Evolutionary conservation across 2,888 invertebrate genomes (phyloP).

Genomic region (Drosophila nigricruria): DNA sequence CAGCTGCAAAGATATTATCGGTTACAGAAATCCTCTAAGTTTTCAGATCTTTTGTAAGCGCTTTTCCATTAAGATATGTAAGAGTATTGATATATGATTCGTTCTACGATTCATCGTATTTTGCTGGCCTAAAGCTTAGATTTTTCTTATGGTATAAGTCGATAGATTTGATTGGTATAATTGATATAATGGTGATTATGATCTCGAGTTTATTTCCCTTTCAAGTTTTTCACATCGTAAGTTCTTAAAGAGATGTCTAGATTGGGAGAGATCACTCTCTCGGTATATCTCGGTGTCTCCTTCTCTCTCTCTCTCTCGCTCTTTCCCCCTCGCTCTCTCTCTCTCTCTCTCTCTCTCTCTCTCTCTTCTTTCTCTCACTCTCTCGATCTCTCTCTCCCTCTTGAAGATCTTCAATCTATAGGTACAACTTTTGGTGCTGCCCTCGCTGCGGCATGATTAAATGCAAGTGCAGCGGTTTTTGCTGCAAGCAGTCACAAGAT

Average conservation of each 20-base stretch:
- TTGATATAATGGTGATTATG: too few relatives aligned
- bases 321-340: not conserved
- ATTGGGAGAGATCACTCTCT: too few relatives aligned
- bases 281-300: not conserved
- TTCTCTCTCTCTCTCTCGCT: not conserved
- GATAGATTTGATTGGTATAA: too few relatives aligned
- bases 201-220: too few relatives aligned
- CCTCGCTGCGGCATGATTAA: constrained; percentile 23
- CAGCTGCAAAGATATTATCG: too few relatives aligned
- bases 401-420: not conserved
- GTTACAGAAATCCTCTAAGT: not conserved
- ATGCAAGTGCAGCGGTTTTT: constrained; percentile 25
- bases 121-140: too few relatives aligned
- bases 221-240: too few relatives aligned
- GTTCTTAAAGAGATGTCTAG: not conserved
- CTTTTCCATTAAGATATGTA: too few relatives aligned
- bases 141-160: too few relatives aligned
- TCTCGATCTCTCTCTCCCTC: not conserved
- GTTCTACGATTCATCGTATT: too few relatives aligned
- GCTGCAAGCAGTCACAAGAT: constrained; percentile 1
- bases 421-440: not conserved
- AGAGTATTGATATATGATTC: too few relatives aligned
- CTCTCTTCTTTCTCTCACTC: not conserved
- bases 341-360: not conserved
- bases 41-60: not conserved